Base-by-base conservation (phyloP, 2,797 vertebrate species). In the Spinus olivaceus region DNA sequence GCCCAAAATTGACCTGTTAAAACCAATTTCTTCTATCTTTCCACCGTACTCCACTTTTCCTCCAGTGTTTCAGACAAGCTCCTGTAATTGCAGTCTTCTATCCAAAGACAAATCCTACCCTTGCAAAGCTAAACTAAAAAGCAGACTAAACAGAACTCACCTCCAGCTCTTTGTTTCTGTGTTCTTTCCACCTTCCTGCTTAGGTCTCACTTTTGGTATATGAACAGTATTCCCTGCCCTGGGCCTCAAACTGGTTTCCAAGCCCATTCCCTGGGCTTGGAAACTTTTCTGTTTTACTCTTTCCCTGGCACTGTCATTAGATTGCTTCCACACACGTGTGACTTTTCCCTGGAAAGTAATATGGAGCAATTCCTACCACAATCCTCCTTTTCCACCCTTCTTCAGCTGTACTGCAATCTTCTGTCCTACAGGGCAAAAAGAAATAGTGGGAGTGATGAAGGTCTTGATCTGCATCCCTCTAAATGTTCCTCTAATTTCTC, bases 301-400 rank as follows among this genome's bases (percentile, higher is more conserved):
- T 93, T 80, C 69, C 53, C 54, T 81, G 30, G 27, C 23, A 41
- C 42, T 61, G 78, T 47, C 69, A 49, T 80, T 65, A 73, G 44
- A n/a, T 6, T 47, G n/a, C n/a, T 86, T 91, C 80, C 82, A 49
- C 15, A 54, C 2, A 86, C 54, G 19, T 44, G 39, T 44, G 86
- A 81, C 54, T 92, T 90, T 84, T 86, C 85, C 61, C 80, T 72
- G 77, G 80, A 66, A 83, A 56, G 57, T 65, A 92, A 90, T 59
- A 56, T 32, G 69, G 90, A 95, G 25, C 73, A 88, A 86, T 91
- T 95, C 69, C 80, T 80, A 88, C 76, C 87, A 86, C 19, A 9
- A 90, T 80, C 42, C 69, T 91, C 32, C 27, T 76, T 88, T 78
- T 88, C 88, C 72, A 88, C 81, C 50, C 61, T 44, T 88, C 47